Evolutionary conservation across 2,113 vertebrate genomes (phyloP).

Genomic region (Morphnarchus princeps): DNA sequence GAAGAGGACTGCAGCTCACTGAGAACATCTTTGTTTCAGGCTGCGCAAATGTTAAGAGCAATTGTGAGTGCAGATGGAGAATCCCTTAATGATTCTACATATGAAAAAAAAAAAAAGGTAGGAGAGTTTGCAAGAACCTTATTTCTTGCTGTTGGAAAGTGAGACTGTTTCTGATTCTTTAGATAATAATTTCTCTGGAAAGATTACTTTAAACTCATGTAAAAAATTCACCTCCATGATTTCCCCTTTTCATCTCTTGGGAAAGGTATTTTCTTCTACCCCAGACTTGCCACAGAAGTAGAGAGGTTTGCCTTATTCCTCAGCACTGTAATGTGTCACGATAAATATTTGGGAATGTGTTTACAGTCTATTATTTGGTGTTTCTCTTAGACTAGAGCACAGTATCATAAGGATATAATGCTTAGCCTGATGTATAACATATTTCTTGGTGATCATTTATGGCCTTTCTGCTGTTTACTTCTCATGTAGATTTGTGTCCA

Average conservation of each 20-base stretch:
- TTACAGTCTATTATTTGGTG: not conserved
- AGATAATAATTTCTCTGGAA: not conserved
- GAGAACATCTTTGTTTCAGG: not conserved
- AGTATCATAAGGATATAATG: not conserved
- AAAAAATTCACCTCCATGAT: not conserved
- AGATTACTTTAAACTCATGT: not conserved
- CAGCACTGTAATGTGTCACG: not conserved
- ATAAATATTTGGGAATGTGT: not conserved
- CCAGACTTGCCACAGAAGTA: not conserved
- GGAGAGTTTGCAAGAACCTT: not conserved
- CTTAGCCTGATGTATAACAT: not conserved
- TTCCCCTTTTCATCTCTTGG: not conserved
- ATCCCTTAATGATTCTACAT: not conserved
- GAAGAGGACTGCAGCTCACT: not conserved
- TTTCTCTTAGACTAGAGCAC: not conserved
- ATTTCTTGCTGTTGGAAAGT: not conserved
- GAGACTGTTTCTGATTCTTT: not conserved
- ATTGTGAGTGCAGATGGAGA: slow-evolving; percentile 30
- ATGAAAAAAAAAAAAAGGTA: not conserved
- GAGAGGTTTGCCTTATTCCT: not conserved
- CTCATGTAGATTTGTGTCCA: not conserved
- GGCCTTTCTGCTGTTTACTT: not conserved
- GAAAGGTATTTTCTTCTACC: not conserved
- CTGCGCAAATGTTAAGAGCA: slow-evolving; percentile 3
- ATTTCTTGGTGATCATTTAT: not conserved